Evolutionary conservation across 2,888 invertebrate species (phyloP), one percentile per base, ranked within the genome.

Genomic region (Chymomyza caudatula): DNA sequence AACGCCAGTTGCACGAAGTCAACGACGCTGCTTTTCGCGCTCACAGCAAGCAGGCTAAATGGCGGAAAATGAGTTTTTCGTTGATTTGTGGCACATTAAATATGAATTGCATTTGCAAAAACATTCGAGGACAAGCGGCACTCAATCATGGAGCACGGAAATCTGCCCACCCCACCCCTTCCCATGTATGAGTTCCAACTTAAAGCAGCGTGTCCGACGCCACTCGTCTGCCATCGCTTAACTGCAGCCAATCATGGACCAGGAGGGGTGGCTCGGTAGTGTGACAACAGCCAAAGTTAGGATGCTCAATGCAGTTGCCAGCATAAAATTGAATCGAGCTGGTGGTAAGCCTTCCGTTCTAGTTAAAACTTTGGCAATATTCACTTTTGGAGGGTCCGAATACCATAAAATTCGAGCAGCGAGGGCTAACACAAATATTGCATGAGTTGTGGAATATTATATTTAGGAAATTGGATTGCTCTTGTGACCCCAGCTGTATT

Each of bases 51-150:
- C 19, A 51, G 51, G 29, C 51, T 60, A 60, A 60, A 60, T 51
- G 51, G 51, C 59, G 51, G 59, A 60, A 60, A 60, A 60, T 60
- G 59, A 51, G 51, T 29, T 37, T 60, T 60, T 51, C 59, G 51
- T 60, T 60, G 59, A 60, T 51, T 51, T 60, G 23, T 37, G 49
- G 25, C 37, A 51, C 42, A 60, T 52, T 52, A 51, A 60, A 60
- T 37, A 51, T 51, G 59, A 51, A 60, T 51, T 60, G 29, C 59
- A 49, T 43, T 60, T 60, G 49, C 17, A 19, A 22, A 47, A 57
- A 47, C 44, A 58, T 51, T 51, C 51, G 19, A 51, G 51, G 20
- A 51, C 51, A 51, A 51, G 19, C 51, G 51, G 51, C 20, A 51
- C 23, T 44, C 44, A 47, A 22, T 44, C 47, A 57, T 25, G 29